phyloP scores from a whole-genome alignment of 2,888 invertebrate genomes.

The Standfussiana lucernea region DNA sequence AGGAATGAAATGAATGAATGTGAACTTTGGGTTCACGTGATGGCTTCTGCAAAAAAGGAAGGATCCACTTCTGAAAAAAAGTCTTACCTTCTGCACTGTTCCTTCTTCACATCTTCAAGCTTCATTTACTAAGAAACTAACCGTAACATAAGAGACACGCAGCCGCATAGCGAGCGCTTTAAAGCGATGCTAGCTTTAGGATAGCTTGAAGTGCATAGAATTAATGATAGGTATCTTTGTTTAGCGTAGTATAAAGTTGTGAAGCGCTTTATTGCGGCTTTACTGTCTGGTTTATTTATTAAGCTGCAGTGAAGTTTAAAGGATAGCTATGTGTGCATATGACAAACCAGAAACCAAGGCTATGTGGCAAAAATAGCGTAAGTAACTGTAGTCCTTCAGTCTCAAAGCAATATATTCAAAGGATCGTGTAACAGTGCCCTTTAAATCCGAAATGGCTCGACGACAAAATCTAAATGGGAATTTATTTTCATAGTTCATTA shows the following conservation, averaged over 20 bases:
- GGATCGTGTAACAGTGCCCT: background rate
- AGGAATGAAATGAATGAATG: too few species aligned
- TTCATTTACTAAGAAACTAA: slow-evolving; percentile 69
- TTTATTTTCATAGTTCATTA: slow-evolving; percentile 38
- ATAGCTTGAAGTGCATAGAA: slow-evolving; percentile 41
- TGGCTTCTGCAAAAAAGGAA: background rate
- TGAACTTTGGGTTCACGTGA: background rate
- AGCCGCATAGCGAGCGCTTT: slow-evolving; percentile 45
- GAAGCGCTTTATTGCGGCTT: slow-evolving; percentile 6
- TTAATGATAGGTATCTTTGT: slow-evolving; percentile 26
- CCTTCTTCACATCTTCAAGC: slow-evolving; percentile 29
- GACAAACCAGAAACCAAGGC: background rate
- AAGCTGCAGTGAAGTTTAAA: background rate
- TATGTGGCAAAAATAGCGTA: background rate
- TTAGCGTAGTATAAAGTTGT: background rate
- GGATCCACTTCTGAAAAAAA: background rate
- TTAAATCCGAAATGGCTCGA: slow-evolving; percentile 14
- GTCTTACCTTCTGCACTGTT: slow-evolving; percentile 29
- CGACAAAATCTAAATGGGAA: slow-evolving; percentile 21
- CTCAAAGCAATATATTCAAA: slow-evolving; percentile 26
- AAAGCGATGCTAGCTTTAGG: slow-evolving; percentile 38
- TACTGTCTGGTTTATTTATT: background rate
- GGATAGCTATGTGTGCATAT: background rate
- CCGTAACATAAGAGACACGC: slow-evolving; percentile 56
- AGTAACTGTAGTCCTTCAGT: background rate